phyloP scores from a whole-genome alignment of 2,888 invertebrate species.

The Tiphia femorata region DNA sequence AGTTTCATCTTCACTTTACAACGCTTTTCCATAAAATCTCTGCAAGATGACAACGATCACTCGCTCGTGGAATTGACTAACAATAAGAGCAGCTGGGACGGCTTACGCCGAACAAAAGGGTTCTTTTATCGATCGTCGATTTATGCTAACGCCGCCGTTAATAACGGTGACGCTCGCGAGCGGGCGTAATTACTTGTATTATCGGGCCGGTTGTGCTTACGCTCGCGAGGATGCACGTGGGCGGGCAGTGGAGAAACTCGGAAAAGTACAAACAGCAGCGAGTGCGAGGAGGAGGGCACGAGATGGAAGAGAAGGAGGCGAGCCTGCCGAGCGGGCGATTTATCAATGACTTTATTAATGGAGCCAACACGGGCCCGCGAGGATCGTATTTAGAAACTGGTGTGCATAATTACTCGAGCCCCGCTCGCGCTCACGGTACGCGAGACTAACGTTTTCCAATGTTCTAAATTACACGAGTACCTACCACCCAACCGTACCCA shows the following conservation, averaged over 20 bases:
- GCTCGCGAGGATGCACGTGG: conserved; percentile 42
- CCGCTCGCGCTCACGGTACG: too few species aligned
- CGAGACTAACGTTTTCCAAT: too few species aligned
- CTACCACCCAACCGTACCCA: too few species aligned
- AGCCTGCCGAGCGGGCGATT: conserved; percentile 16
- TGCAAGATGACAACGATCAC: too few species aligned
- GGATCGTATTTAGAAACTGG: conserved; percentile 2
- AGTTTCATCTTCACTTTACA: too few species aligned
- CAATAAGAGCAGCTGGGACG: too few species aligned
- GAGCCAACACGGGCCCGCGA: background rate
- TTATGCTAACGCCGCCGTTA: conserved; percentile 49
- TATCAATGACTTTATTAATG: conserved; percentile 34
- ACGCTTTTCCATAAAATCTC: too few species aligned
- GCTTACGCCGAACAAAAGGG: too few species aligned
- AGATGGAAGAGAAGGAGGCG: background rate
- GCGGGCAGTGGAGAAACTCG: conserved; percentile 32
- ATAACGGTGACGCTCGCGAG: conserved; percentile 40
- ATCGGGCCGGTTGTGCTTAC: conserved; percentile 38
- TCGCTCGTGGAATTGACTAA: too few species aligned
- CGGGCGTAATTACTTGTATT: conserved; percentile 54
- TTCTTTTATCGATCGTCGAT: conserved; percentile 46
- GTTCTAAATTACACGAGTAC: too few species aligned
- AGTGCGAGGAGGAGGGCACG: background rate
- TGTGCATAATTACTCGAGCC: conserved; percentile 17
- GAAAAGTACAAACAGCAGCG: conserved; percentile 1